These are phyloP conservation scores for Balanococcus diminutus DNA, from an alignment of 2,888 invertebrate species.

Conservation along the genomic window DNA sequence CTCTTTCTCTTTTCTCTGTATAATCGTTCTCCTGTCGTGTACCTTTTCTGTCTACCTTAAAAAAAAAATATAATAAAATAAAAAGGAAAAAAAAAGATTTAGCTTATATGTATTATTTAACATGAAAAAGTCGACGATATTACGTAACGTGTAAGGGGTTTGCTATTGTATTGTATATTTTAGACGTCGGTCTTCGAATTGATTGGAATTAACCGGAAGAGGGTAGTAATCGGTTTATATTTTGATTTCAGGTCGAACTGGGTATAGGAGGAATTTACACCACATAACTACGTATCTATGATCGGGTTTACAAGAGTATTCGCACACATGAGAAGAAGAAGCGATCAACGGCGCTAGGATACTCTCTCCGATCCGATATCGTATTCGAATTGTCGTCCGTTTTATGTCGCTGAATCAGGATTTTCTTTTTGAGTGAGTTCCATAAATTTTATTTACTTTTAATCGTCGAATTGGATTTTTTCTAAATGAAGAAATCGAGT, in stretches of 20 bases:
- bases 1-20: neutral
- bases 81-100: neutral
- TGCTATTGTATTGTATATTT: neutral
- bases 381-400: slow-evolving; percentile 38
- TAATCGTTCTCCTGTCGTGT: neutral
- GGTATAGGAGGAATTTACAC: neutral
- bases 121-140: no score
- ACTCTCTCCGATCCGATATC: neutral
- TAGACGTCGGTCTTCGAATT: no score
- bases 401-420: slow-evolving; percentile 38
- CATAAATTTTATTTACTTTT: neutral
- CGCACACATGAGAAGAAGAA: neutral
- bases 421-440: slow-evolving; percentile 15
- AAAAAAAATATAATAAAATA: no score
- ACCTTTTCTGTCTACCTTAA: no score
- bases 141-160: no score
- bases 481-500: no score
- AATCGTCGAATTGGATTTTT: slow-evolving; percentile 5
- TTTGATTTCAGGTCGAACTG: neutral
- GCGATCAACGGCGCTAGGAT: neutral
- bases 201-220: neutral
- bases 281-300: neutral
- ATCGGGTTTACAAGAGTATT: neutral
- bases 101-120: no score
- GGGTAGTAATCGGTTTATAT: neutral